Base-by-base conservation (phyloP, 2,113 vertebrate genomes). In the Corynorhinus townsendii region DNA sequence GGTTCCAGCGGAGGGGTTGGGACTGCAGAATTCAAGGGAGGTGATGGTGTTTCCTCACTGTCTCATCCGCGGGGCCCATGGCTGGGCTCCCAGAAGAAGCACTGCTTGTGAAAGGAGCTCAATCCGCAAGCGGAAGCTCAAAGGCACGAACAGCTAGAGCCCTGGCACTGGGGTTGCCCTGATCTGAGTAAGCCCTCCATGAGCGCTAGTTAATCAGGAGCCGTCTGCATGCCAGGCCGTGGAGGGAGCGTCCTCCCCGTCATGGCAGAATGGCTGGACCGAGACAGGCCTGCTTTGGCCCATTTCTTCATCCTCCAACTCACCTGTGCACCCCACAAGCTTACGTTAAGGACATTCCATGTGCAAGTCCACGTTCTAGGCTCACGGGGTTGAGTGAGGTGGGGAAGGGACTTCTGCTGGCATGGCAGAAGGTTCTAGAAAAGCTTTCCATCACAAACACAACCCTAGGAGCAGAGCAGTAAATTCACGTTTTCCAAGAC, bases 101-200 rank as follows among this genome's bases (percentile, higher is more conserved):
- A 0, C 19, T 3, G 59, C 43, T 7, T 9, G 0, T 0, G 6
- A 10, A 43, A n/a, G n/a, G 35, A 12, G 22, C 26, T 77, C 47
- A 0, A 1, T 1, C 30, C 0, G 4, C 3, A 28, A 4, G 12
- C 1, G 0, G 1, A 7, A 0, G 4, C 92, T 19, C 9, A 7
- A 22, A 6, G 0, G 28, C 30, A 1, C 0, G 0, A 16, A 6
- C 0, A 10, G 72, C 69, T 17, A 1, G 19, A n/a, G n/a, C 24
- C 35, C 59, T 0, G 1, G 73, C 3, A 1, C 33, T 0, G 12
- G 26, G 80, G 17, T 8, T 6, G 9, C 0, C 33, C 4, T 1
- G 47, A 3, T 30, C 71, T 15, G 1, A 7, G 35, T 1, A 3
- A 35, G 12, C 47, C 80, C 45, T 8, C 33, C 1, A 2, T 2